phyloP scores from a whole-genome alignment of 2,888 invertebrate species.

The Cartodere bifasciata region DNA sequence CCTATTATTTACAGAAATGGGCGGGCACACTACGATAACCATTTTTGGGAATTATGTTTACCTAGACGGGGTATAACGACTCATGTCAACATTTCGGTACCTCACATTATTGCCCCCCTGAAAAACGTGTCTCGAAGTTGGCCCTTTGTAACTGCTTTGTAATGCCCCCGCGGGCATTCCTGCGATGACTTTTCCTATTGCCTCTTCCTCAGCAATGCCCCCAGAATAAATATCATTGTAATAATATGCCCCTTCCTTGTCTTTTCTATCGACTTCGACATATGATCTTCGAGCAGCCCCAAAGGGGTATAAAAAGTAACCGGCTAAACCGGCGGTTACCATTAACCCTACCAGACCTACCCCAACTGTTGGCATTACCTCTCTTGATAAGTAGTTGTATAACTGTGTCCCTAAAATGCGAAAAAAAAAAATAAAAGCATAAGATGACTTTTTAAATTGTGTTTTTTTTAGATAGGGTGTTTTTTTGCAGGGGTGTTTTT shows the following conservation, averaged over 20 bases:
- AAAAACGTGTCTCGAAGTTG: slow-evolving; percentile 23
- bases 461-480: too few relatives aligned
- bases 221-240: slow-evolving; percentile 58
- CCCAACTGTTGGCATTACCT: slow-evolving; percentile 71
- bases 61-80: too few relatives aligned
- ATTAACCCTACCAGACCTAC: slow-evolving; percentile 64
- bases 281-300: slow-evolving; percentile 52
- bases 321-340: slow-evolving; percentile 60
- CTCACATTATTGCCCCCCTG: too few relatives aligned
- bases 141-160: slow-evolving; percentile 18
- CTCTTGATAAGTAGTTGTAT: slow-evolving; percentile 64
- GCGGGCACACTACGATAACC: too few relatives aligned
- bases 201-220: slow-evolving; percentile 65
- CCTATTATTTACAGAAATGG: too few relatives aligned
- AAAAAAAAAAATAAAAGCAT: too few relatives aligned
- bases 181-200: slow-evolving; percentile 60
- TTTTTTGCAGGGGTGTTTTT: too few relatives aligned
- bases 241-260: slow-evolving; percentile 44
- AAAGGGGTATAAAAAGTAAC: slow-evolving; percentile 66
- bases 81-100: too few relatives aligned
- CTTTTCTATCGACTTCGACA: slow-evolving; percentile 49
- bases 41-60: too few relatives aligned
- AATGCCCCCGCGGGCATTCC: slow-evolving; percentile 34
- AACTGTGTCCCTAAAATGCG: slow-evolving; percentile 61
- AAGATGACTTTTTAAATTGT: too few relatives aligned